Percentiles rank a stretch among this genome's conserved stretches.
phyloP scores from a whole-genome alignment of 2,888 invertebrate genomes.

The Caenorhabditis sp. region DNA sequence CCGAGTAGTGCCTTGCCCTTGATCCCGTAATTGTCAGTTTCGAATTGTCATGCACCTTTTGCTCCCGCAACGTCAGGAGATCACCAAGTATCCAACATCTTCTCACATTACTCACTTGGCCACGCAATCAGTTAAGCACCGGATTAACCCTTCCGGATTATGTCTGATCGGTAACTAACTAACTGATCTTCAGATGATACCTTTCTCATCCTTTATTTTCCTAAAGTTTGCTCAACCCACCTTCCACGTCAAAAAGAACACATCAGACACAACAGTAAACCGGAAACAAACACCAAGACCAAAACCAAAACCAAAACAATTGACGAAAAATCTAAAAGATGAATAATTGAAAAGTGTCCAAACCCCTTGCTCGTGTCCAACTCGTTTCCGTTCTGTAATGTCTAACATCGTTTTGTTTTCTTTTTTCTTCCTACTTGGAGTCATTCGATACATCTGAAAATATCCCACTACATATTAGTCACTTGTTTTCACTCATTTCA shows the following conservation, averaged over 20 bases:
- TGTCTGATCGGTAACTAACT: constrained; percentile 31
- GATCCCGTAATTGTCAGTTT: constrained; percentile 35
- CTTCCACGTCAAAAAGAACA: too few relatives aligned
- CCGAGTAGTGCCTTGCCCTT: constrained; percentile 1
- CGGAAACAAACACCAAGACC: too few relatives aligned
- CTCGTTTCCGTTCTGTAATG: not conserved
- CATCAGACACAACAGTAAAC: too few relatives aligned
- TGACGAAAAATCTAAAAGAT: not conserved
- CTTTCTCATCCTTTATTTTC: not conserved
- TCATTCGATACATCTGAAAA: constrained; percentile 46
- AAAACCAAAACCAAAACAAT: not conserved
- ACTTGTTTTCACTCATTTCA: constrained; percentile 34
- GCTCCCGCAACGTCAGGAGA: not conserved
- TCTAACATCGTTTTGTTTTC: constrained; percentile 4
- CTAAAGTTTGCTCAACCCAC: not conserved
- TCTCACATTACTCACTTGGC: constrained; percentile 25
- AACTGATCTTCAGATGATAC: constrained; percentile 20
- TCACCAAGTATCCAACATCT: not conserved
- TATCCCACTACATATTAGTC: constrained; percentile 44
- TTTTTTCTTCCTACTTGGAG: constrained; percentile 22
- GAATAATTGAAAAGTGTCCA: not conserved
- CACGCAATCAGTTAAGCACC: constrained; percentile 47
- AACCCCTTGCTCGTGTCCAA: not conserved
- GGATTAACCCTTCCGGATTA: constrained; percentile 47
- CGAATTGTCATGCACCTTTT: constrained; percentile 24